Evolutionary conservation across 2,113 vertebrate species (phyloP), one percentile per base, ranked within the genome.

Genomic region (Centrocercus urophasianus): DNA sequence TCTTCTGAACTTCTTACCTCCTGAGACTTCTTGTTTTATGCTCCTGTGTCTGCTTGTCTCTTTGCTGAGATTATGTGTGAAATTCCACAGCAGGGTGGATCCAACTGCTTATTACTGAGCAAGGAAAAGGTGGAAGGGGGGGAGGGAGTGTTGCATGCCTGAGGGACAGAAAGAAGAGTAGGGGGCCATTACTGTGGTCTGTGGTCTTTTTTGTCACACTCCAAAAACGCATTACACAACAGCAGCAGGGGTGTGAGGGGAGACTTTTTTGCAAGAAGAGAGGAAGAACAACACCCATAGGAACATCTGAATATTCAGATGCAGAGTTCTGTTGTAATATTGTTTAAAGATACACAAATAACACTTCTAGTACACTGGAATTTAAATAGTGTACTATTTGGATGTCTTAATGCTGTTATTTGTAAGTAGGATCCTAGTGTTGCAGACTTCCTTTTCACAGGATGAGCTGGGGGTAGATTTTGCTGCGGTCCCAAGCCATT

Each of bases 71-170:
- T 70, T 67, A 86, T 79, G 25, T 64, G 64, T 75, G 79, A 67
- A 89, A 95, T 93, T 91, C 84, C 84, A 86, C 32, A 19, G 60
- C 28, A 74, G 79, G 66, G 85, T 86, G 88, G 84, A 86, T 47
- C 64, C 70, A 34, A 45, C 12, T 89, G 22, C 74, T 66, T 70
- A 2, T 76, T 89, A 70, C 19, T 93, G 87, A 73, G 81, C 36
- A 92, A 89, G 71, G 24, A 88, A 60, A 91, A 94, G 64, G 72
- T 70, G 76, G 77, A 89, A 70, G 48, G 34, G 48, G 38, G 38
- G 10, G 38, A 5, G 6, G 28, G 60, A 63, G 17, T 15, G 17
- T 9, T 79, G 8, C 0, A 0, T 48, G 45, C 48, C 52, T 56
- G 47, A 6, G 17, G 22, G 13, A 1, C 50, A 79, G 78, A 67